Base-by-base conservation (phyloP, 2,797 vertebrate species). In the Percopsis omiscomaycus region DNA sequence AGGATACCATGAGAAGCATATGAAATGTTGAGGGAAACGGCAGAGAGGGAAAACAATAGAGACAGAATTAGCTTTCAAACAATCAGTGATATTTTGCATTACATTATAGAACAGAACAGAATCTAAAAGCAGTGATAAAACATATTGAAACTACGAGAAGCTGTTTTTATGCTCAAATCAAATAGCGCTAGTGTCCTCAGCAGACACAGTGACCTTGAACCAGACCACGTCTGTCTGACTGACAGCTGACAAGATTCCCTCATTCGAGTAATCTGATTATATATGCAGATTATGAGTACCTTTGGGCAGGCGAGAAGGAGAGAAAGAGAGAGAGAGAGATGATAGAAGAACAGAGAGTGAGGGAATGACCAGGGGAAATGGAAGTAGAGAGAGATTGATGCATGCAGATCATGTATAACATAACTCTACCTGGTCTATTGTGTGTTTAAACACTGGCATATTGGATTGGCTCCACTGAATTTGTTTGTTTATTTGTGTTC, bases 201-300 rank as follows among this genome's bases (percentile, higher is more conserved):
- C 8, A 13, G 56, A 60, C 16, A 52, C 28, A 29, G 30, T 66
- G 68, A 74, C 68, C 71, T 78, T 78, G 71, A 65, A 54, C 53
- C 11, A 37, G 50, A 27, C 52, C 59, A 44, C 58, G 57, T 51
- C 50, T 3, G 16, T 10, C 1, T 62, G 65, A 74, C 57, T 71
- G 61, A 59, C 69, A 69, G 63, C 53, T 61, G 60, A 73, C 59
- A 72, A 56, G 61, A 64, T 53, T 9, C 47, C 49, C 55, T 10
- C 48, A 54, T 50, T 46, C 53, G 37, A 44, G 59, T 74, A 69
- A 78, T 71, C 37, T 71, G 51, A 78, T 71, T 62, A 65, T n/a
- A 58, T 27, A 67, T 59, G 59, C 65, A 55, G 30, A 15, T 66
- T 14, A 1, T 58, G 64, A 48, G 46, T 62, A 59, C 57, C 42